Evolutionary conservation across 2,113 vertebrate species (phyloP).

Genomic region (Struthio camelus): DNA sequence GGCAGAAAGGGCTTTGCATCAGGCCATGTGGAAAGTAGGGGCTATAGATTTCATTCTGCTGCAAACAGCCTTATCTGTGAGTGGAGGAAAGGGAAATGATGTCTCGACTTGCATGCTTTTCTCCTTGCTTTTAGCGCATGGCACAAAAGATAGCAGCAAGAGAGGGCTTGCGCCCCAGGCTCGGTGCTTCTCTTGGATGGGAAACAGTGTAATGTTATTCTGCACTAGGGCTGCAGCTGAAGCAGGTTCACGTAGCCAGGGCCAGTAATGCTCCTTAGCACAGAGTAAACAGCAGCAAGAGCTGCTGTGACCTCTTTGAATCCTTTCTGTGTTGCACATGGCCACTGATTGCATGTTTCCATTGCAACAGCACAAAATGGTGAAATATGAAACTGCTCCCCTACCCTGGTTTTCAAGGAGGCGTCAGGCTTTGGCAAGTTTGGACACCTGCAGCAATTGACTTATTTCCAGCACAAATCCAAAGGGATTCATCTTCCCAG

Average conservation of each 20-base stretch:
- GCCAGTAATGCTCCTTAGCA: not conserved
- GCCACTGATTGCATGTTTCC: not conserved
- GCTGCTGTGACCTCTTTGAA: not conserved
- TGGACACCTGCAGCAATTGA: conserved; percentile 24
- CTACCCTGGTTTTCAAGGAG: not conserved
- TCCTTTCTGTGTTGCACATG: not conserved
- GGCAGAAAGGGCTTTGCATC: not conserved
- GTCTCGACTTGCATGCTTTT: not conserved
- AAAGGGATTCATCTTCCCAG: not conserved
- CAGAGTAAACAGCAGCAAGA: not conserved
- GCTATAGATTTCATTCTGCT: not conserved
- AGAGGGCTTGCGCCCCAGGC: not conserved
- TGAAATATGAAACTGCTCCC: not conserved
- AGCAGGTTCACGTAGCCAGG: not conserved
- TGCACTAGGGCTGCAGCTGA: not conserved
- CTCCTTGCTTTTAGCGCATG: not conserved
- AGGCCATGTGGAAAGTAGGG: not conserved
- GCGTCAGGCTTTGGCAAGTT: not conserved
- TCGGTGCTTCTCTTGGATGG: not conserved
- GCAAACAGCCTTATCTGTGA: not conserved
- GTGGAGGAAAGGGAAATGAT: not conserved
- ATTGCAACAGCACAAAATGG: not conserved
- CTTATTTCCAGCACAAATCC: conserved; percentile 11
- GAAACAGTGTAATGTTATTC: rapidly evolving
- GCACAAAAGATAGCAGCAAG: not conserved